phyloP scores from a whole-genome alignment of 92 coral and sea anemone species.

The Palythoa caribaeorum region DNA sequence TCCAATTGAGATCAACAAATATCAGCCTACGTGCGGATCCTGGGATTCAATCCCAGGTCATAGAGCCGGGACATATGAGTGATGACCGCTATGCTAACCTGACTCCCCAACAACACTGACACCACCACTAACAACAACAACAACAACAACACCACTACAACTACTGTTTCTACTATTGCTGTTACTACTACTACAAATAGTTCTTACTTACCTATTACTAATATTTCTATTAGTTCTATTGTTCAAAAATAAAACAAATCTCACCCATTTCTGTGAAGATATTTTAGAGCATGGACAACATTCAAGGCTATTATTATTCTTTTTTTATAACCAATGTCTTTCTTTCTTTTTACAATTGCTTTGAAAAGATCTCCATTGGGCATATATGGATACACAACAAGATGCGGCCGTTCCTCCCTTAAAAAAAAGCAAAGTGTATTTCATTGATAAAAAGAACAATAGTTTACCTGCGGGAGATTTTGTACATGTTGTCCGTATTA shows the following conservation, averaged over 20 bases:
- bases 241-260: not conserved
- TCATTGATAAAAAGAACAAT: not conserved
- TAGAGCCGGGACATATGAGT: too few relatives aligned
- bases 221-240: not conserved
- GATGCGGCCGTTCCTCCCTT: not conserved
- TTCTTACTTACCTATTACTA: not conserved
- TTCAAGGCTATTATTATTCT: not conserved
- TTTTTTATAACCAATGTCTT: not conserved
- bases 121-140: too few relatives aligned
- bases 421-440: not conserved
- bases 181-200: not conserved
- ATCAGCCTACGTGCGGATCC: too few relatives aligned
- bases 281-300: constrained; percentile 16
- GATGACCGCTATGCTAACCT: too few relatives aligned
- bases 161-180: not conserved
- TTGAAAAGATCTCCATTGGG: constrained; percentile 12
- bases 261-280: not conserved
- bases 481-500: too few relatives aligned
- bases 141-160: not conserved
- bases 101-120: too few relatives aligned
- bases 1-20: too few relatives aligned
- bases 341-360: not conserved
- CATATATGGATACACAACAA: constrained; percentile 3
- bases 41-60: too few relatives aligned
- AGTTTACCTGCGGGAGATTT: too few relatives aligned